These are phyloP conservation scores for Drosophila tanythrix DNA, from an alignment of 2,888 invertebrate genomes.

Conservation along the genomic window DNA sequence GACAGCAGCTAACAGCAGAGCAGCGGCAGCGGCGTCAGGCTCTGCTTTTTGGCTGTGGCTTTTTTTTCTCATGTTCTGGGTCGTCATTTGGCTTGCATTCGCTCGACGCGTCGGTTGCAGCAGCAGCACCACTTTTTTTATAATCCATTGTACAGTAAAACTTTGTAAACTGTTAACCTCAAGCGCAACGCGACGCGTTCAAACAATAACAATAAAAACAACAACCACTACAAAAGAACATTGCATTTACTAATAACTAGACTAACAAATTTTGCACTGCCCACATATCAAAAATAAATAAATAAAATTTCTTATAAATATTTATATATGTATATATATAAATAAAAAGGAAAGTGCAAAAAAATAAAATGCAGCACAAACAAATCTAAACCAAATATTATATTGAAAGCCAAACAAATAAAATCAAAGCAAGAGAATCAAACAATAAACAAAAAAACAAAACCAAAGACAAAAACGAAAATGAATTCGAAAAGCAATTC, in stretches of 20 bases:
- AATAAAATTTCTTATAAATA: conserved; percentile 8
- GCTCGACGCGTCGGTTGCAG: conserved; percentile 78
- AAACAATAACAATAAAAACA: conserved; percentile 34
- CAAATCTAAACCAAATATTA: conserved; percentile 26
- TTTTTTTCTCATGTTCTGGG: conserved; percentile 48
- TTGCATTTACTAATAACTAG: conserved; percentile 59
- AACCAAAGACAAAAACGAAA: conserved; percentile 18
- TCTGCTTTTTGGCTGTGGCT: conserved; percentile 39
- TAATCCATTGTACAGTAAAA: conserved; percentile 27
- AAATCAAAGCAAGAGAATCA: conserved; percentile 11
- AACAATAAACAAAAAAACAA: conserved; percentile 5
- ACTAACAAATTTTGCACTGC: conserved; percentile 64
- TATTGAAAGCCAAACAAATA: conserved; percentile 11
- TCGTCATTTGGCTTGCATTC: conserved; percentile 82
- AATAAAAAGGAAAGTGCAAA: conserved; percentile 42
- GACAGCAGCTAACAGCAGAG: conserved; percentile 16
- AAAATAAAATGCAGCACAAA: conserved; percentile 20
- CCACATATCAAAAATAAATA: conserved; percentile 33
- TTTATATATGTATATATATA: conserved; percentile 33
- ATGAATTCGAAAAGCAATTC: conserved; percentile 85
- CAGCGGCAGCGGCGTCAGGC: conserved; percentile 33
- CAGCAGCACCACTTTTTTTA: conserved; percentile 48
- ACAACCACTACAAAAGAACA: conserved; percentile 36
- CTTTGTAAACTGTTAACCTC: conserved; percentile 31
- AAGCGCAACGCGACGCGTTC: conserved; percentile 27